Conservation (phyloP, 2,113 vertebrate genomes). For the Prochilodus magdalenae region DNA sequence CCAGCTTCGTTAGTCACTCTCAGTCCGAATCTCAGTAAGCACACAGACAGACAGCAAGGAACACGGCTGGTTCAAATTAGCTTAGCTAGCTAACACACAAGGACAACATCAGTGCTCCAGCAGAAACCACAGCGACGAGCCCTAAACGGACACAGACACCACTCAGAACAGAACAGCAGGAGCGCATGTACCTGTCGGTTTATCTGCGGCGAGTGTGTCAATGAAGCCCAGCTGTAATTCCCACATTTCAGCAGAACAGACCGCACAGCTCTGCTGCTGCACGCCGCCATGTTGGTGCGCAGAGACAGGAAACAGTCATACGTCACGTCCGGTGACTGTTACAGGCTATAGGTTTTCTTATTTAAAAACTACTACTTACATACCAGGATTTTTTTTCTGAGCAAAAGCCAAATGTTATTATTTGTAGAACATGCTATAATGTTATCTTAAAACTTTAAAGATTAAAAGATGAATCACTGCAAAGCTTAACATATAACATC, state of each 20-base stretch:
- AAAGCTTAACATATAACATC: too few species aligned
- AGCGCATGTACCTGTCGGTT: conserved; percentile 55
- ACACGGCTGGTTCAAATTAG: too few species aligned
- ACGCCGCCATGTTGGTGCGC: conserved; percentile 72
- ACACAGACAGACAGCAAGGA: too few species aligned
- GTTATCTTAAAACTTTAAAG: too few species aligned
- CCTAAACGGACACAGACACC: neutral
- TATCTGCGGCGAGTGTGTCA: conserved; percentile 26
- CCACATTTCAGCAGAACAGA: conserved; percentile 65
- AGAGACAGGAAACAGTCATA: conserved; percentile 53
- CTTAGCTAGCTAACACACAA: neutral
- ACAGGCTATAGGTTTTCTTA: too few species aligned
- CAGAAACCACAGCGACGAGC: neutral
- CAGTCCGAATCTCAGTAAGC: too few species aligned
- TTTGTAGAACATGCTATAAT: too few species aligned
- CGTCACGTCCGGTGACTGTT: conserved; percentile 21
- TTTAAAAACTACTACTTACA: too few species aligned
- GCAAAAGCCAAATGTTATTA: too few species aligned
- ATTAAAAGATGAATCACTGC: too few species aligned
- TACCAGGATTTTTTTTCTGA: too few species aligned
- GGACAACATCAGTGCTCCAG: neutral
- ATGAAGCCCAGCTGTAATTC: conserved; percentile 33
- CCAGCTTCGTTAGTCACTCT: too few species aligned
- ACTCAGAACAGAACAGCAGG: neutral
- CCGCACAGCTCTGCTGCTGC: conserved; percentile 52